These are phyloP conservation scores for Lepus europaeus DNA, from an alignment of 2,113 vertebrate species.

Conservation along the genomic window DNA sequence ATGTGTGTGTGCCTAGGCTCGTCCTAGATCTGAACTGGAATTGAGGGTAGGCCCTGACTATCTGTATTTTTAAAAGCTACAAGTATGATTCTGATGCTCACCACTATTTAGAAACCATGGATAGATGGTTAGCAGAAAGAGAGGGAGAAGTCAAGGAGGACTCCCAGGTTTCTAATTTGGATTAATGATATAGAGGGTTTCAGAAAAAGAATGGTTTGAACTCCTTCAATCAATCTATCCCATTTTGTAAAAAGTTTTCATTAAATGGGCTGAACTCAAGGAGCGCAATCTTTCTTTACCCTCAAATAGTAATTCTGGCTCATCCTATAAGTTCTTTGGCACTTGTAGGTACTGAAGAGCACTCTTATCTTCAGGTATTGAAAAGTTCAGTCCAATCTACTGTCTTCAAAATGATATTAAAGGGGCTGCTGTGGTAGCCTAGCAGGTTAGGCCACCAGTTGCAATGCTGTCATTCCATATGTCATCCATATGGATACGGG, in stretches of 20 bases:
- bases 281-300: slow-evolving; percentile 7
- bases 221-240: background rate
- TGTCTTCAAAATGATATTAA: slow-evolving; percentile 47
- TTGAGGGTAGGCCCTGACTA: background rate
- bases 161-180: background rate
- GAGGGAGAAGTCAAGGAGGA: background rate
- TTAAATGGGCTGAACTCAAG: slow-evolving; percentile 38
- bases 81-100: background rate
- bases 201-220: background rate
- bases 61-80: slow-evolving; percentile 10
- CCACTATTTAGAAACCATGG: background rate
- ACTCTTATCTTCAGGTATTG: slow-evolving; percentile 50
- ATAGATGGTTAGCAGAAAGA: background rate
- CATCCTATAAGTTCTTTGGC: background rate
- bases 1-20: background rate
- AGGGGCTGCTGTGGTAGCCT: too few species aligned
- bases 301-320: background rate
- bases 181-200: background rate
- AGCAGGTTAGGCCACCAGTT: too few species aligned
- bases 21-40: background rate
- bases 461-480: too few species aligned
- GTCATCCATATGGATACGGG: too few species aligned
- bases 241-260: slow-evolving; percentile 43
- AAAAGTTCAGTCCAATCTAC: slow-evolving; percentile 5
- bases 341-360: background rate